phyloP scores from a whole-genome alignment of 2,113 vertebrate genomes.

The Camelus bactrianus region DNA sequence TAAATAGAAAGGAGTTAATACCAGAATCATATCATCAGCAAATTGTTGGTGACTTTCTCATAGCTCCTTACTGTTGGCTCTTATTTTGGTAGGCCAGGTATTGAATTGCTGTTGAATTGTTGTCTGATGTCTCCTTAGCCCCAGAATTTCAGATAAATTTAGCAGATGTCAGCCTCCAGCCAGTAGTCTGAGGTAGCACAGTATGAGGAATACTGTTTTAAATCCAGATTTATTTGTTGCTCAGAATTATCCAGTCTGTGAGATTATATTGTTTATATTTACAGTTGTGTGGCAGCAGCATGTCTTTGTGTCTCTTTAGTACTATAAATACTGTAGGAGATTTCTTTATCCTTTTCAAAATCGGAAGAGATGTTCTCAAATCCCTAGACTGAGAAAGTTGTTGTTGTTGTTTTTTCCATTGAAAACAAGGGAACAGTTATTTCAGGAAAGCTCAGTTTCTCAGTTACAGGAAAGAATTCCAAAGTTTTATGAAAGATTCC shows the following conservation, averaged over 20 bases:
- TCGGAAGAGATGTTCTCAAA: background rate
- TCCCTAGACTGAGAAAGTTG: constrained; percentile 39
- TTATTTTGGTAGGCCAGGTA: constrained; percentile 48
- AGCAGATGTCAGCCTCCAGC: constrained; percentile 26
- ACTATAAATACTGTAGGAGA: background rate
- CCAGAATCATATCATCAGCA: constrained; percentile 43
- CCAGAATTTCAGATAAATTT: constrained; percentile 59
- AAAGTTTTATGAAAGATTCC: constrained; percentile 34
- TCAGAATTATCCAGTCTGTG: constrained; percentile 18
- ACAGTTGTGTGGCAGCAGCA: background rate
- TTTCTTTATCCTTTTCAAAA: constrained; percentile 44
- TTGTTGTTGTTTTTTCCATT: background rate
- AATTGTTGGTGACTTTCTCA: constrained; percentile 40
- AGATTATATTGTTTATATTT: constrained; percentile 38
- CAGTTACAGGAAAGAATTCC: constrained; percentile 30
- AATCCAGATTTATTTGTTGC: constrained; percentile 40
- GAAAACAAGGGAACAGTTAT: background rate
- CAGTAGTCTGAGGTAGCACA: background rate
- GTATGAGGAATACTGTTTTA: constrained; percentile 29
- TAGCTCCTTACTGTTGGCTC: background rate
- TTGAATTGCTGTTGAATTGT: constrained; percentile 27
- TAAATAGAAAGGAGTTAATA: constrained; percentile 66
- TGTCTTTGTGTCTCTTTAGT: background rate
- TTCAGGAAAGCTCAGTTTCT: constrained; percentile 11
- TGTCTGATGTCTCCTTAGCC: background rate